A percentile compares a stretch with the other conserved stretches of the same genome.
phyloP scores from a whole-genome alignment of 2,797 vertebrate genomes.

The Menidia menidia region DNA sequence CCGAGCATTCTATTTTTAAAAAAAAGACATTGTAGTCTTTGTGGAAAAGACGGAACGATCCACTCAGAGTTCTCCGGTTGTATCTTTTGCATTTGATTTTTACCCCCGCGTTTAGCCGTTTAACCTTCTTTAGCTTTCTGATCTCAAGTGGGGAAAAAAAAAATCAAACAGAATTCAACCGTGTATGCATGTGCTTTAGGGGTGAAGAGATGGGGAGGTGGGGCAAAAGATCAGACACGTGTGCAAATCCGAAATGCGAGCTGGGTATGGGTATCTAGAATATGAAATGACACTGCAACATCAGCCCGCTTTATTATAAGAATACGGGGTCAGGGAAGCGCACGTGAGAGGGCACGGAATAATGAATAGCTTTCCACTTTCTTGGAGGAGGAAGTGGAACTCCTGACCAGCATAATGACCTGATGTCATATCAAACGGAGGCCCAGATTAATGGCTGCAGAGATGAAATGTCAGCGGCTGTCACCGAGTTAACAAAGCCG shows the following conservation, averaged over 20 bases:
- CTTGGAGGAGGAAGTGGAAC: conserved; percentile 18
- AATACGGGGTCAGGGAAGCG: conserved; percentile 33
- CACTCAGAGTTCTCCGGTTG: not conserved
- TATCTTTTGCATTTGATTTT: conserved; percentile 13
- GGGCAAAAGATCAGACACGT: conserved; percentile 36
- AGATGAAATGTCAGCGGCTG: conserved; percentile 40
- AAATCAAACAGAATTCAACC: not conserved
- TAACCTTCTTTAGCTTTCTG: conserved; percentile 18
- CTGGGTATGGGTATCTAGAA: conserved; percentile 29
- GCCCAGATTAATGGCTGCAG: conserved; percentile 28
- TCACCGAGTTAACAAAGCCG: conserved; percentile 36
- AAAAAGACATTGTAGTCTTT: conserved; percentile 2
- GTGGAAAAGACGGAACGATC: not conserved
- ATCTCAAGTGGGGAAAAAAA: conserved; percentile 1
- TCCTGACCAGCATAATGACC: conserved; percentile 27
- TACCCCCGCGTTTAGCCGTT: conserved; percentile 7
- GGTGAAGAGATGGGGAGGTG: conserved; percentile 5
- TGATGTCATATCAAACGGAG: conserved; percentile 33
- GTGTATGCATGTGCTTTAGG: not conserved
- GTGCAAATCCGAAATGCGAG: conserved; percentile 20
- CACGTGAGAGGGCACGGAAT: conserved; percentile 10
- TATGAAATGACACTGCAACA: conserved; percentile 36
- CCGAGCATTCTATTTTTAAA: conserved; percentile 17
- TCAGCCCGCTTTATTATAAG: conserved; percentile 35
- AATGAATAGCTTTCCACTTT: conserved; percentile 49